Conservation (phyloP, 2,113 vertebrate genomes). For the Ceyx cyanopectus region DNA sequence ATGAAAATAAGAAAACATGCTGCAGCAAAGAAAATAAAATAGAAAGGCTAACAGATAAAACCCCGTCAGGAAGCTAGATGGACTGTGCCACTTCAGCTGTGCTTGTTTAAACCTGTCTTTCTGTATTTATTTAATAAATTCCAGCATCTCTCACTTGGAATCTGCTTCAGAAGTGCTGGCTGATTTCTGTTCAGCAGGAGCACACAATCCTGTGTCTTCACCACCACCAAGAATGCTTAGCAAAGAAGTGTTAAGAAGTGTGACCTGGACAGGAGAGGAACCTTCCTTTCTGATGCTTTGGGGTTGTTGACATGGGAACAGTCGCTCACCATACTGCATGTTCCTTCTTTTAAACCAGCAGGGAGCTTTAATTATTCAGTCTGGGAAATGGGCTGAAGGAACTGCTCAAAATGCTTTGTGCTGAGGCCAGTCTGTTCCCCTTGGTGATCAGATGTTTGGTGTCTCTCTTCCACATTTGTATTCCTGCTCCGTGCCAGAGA, state of each 20-base stretch:
- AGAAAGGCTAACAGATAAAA: conserved; percentile 3
- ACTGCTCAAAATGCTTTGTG: neutral
- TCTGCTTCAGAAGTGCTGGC: neutral
- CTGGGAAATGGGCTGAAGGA: neutral
- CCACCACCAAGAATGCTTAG: accelerated
- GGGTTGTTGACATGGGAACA: conserved; percentile 40
- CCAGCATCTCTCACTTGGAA: neutral
- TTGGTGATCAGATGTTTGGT: neutral
- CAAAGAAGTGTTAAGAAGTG: neutral
- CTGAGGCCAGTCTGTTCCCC: neutral
- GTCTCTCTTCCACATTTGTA: neutral
- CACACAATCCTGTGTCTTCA: neutral
- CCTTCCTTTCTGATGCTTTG: neutral
- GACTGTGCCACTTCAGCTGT: neutral
- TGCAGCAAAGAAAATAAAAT: neutral
- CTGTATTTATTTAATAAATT: neutral
- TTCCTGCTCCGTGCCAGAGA: neutral
- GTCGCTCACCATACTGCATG: neutral
- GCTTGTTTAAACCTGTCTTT: neutral
- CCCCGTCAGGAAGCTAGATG: neutral
- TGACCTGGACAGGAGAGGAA: neutral
- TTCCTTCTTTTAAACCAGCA: neutral
- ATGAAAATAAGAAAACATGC: neutral
- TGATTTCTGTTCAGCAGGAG: neutral
- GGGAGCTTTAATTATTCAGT: neutral